These are phyloP conservation scores for Erythrolamprus reginae DNA, from an alignment of 2,113 vertebrate species.

Conservation along the genomic window DNA sequence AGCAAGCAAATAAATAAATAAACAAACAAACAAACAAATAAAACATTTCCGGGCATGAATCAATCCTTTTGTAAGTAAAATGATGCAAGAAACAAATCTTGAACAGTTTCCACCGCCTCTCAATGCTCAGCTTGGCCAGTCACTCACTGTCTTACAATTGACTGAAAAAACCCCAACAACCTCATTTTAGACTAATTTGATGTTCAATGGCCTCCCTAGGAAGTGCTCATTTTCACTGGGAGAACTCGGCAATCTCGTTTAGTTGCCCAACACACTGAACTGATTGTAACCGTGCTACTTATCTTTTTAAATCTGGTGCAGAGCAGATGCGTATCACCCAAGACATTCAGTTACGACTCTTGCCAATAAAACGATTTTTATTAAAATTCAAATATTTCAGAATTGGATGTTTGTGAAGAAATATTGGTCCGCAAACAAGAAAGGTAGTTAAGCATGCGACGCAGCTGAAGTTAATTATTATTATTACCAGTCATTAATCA, in stretches of 20 bases:
- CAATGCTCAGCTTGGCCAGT: constrained; percentile 30
- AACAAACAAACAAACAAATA: too few species aligned
- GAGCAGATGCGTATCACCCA: constrained; percentile 62
- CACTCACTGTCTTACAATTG: constrained; percentile 32
- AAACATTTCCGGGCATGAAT: constrained; percentile 26
- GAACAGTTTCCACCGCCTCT: constrained; percentile 13
- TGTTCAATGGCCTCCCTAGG: constrained; percentile 58
- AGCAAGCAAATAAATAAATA: too few species aligned
- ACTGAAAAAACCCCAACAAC: constrained; percentile 53
- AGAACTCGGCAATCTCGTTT: constrained; percentile 59
- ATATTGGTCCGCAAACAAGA: background rate
- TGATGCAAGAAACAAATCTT: constrained; percentile 24
- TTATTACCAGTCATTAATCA: background rate
- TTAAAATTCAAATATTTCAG: constrained; percentile 57
- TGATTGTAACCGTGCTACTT: constrained; percentile 69
- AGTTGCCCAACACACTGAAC: constrained; percentile 61
- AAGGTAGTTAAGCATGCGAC: background rate
- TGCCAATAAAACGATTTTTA: constrained; percentile 59
- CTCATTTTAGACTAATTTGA: constrained; percentile 60
- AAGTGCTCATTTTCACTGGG: constrained; percentile 52
- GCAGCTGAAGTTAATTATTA: background rate
- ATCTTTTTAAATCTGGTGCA: constrained; percentile 66
- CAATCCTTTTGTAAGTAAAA: constrained; percentile 26
- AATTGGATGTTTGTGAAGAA: constrained; percentile 11
- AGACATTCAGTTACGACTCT: constrained; percentile 55